Evolutionary conservation across 2,113 vertebrate genomes (phyloP).

Genomic region (Cnemophilus loriae): DNA sequence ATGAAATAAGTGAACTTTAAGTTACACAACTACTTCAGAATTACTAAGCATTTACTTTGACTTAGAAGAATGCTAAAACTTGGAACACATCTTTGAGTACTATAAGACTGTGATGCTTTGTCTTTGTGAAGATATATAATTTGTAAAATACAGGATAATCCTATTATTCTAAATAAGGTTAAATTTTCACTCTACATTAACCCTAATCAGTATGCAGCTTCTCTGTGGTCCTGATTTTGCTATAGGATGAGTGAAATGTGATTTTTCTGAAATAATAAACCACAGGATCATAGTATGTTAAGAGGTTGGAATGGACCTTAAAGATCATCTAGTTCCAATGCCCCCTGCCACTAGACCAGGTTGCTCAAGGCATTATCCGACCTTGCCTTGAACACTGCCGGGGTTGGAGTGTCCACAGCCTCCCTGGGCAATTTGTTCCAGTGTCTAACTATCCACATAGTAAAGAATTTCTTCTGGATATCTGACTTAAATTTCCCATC

Average conservation of each 20-base stretch:
- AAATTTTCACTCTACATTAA: neutral
- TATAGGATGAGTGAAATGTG: neutral
- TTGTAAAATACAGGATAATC: neutral
- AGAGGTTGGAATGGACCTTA: neutral
- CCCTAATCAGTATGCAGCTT: neutral
- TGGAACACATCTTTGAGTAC: neutral
- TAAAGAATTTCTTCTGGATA: neutral
- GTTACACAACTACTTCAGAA: neutral
- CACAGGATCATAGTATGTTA: neutral
- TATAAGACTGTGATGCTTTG: neutral
- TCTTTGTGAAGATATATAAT: neutral
- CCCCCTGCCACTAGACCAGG: neutral
- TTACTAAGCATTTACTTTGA: neutral
- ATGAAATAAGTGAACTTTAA: neutral
- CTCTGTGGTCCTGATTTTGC: neutral
- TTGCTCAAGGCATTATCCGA: neutral
- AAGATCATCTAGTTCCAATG: neutral
- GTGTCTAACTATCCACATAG: fast-evolving
- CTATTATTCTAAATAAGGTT: neutral
- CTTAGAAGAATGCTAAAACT: neutral
- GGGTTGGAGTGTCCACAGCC: neutral
- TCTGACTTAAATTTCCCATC: neutral
- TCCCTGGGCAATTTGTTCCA: neutral
- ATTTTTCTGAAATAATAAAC: neutral
- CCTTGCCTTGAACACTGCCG: neutral